A percentile compares a stretch with the other conserved stretches of the same genome.
Evolutionary conservation across 1,140 invertebrate species (phyloP).

Genomic region (Drosophila busckii): DNA sequence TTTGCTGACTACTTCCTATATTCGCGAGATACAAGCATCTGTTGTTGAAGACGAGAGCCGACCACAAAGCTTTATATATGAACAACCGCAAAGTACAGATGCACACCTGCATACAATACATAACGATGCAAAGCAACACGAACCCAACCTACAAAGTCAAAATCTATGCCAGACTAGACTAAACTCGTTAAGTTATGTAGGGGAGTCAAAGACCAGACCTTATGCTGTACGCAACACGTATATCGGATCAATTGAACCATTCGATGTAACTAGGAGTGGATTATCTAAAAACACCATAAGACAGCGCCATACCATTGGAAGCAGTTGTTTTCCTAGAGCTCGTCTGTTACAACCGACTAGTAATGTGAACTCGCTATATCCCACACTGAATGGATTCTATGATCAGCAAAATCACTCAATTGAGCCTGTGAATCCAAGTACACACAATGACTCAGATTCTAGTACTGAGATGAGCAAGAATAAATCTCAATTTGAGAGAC

Average conservation of each 20-base stretch:
- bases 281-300: neutral
- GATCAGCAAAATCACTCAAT: slow-evolving; percentile 13
- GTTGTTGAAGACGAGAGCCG: slow-evolving; percentile 1
- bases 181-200: slow-evolving; percentile 55
- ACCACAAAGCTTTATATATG: slow-evolving; percentile 46
- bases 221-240: slow-evolving; percentile 30
- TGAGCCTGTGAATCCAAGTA: slow-evolving; percentile 41
- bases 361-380: slow-evolving; percentile 40
- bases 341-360: slow-evolving; percentile 37
- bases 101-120: slow-evolving; percentile 10
- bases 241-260: slow-evolving; percentile 39
- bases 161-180: slow-evolving; percentile 39
- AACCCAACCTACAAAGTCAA: slow-evolving; percentile 19
- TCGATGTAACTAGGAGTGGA: slow-evolving; percentile 3
- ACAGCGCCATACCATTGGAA: slow-evolving; percentile 18
- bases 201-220: slow-evolving; percentile 8
- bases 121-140: slow-evolving; percentile 26
- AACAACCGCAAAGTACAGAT: slow-evolving; percentile 26
- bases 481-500: slow-evolving; percentile 35
- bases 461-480: slow-evolving; percentile 1
- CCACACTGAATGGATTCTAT: slow-evolving; percentile 52
- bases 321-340: slow-evolving; percentile 18
- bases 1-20: slow-evolving; percentile 64
- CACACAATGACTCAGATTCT: slow-evolving; percentile 49
- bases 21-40: slow-evolving; percentile 38